Percentiles rank a stretch among this genome's conserved stretches.
Conservation (phyloP, 2,113 vertebrate genomes). For the Oreochromis niloticus region DNA sequence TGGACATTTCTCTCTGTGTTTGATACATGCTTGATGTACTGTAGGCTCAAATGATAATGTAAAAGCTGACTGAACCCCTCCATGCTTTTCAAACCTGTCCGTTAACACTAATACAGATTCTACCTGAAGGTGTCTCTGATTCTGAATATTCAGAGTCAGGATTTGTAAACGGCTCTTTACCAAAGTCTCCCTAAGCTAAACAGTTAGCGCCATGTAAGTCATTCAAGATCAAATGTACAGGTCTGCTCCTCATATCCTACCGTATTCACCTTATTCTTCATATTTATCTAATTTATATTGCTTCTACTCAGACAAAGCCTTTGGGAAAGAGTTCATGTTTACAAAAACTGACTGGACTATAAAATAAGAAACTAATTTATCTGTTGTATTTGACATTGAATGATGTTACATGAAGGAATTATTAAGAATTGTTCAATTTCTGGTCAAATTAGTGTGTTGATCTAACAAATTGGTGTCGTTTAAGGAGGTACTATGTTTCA, state of each 20-base stretch:
- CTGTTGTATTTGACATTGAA: not conserved
- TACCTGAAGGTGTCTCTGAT: not conserved
- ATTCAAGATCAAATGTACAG: not conserved
- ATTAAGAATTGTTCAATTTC: not conserved
- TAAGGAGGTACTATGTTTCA: not conserved
- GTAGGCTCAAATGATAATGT: constrained; percentile 51
- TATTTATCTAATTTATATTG: not conserved
- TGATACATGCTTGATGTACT: constrained; percentile 61
- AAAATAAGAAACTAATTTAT: not conserved
- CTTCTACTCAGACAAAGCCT: not conserved
- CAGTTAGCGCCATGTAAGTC: not conserved
- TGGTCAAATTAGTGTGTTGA: not conserved
- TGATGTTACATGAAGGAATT: constrained; percentile 22
- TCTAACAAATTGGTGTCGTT: not conserved
- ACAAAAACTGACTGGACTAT: not conserved
- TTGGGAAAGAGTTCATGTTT: not conserved
- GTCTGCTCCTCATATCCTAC: not conserved
- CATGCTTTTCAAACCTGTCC: not conserved
- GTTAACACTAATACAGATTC: constrained; percentile 17
- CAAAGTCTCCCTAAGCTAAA: not conserved
- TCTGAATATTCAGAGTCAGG: not conserved
- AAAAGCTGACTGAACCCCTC: constrained; percentile 5
- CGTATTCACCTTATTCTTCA: not conserved
- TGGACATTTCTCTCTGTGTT: constrained; percentile 47
- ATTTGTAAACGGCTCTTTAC: not conserved